Conservation (phyloP, 2,888 invertebrate genomes). For the Watsonalla cultraria region DNA sequence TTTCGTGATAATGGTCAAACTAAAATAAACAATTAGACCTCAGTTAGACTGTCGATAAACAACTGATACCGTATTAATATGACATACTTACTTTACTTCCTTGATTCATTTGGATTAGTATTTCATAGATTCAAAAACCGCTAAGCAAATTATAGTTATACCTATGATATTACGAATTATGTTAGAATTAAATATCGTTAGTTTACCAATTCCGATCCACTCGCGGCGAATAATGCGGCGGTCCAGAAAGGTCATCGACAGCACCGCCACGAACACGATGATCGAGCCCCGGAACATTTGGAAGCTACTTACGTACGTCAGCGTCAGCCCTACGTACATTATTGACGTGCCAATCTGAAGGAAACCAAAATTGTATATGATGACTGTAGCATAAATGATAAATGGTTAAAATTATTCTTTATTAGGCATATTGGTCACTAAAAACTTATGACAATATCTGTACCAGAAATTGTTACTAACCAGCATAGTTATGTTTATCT, state of each 20-base stretch:
- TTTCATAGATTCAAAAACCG: no score
- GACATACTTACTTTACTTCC: no score
- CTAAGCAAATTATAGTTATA: no score
- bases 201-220: constrained; percentile 85
- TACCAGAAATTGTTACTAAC: no score
- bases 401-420: background rate
- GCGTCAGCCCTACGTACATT: constrained; percentile 93
- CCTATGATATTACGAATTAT: no score
- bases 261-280: constrained; percentile 92
- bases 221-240: constrained; percentile 81
- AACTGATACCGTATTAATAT: background rate
- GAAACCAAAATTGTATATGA: background rate
- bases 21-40: background rate
- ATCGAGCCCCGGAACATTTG: constrained; percentile 97
- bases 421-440: no score
- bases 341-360: constrained; percentile 86
- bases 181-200: no score
- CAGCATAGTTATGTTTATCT: no score
- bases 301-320: constrained; percentile 96
- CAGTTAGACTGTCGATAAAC: background rate
- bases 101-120: no score
- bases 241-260: constrained; percentile 90
- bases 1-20: background rate
- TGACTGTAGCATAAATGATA: background rate
- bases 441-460: no score